phyloP scores from a whole-genome alignment of 2,797 vertebrate genomes.

The Florisuga fusca region DNA sequence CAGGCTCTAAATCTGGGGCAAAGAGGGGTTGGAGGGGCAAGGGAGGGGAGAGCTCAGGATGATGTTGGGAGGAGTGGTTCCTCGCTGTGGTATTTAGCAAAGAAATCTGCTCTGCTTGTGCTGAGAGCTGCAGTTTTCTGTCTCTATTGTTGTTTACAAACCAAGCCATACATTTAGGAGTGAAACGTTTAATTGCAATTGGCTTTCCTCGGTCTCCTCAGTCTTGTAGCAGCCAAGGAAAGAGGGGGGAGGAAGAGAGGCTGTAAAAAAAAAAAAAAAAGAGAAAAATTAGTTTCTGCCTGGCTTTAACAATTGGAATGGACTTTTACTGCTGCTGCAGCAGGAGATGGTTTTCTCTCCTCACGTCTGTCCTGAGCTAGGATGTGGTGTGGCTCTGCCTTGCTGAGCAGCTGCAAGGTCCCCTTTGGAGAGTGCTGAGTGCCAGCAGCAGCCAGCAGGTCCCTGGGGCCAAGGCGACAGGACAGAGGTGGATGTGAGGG shows the following conservation, averaged over 20 bases:
- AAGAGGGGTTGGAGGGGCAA: background rate
- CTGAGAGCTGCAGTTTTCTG: conserved; percentile 10
- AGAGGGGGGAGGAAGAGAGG: background rate
- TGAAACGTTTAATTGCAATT: conserved; percentile 8
- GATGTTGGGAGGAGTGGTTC: background rate
- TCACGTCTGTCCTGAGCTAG: background rate
- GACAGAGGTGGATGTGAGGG: background rate
- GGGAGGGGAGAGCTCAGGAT: background rate
- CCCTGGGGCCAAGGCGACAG: background rate
- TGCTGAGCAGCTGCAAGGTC: background rate
- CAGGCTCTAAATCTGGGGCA: conserved; percentile 49
- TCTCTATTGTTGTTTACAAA: background rate
- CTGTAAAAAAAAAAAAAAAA: conserved; percentile 5
- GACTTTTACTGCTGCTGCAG: background rate
- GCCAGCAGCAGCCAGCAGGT: background rate
- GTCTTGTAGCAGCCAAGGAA: background rate
- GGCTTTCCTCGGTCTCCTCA: background rate
- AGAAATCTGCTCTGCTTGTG: conserved; percentile 8
- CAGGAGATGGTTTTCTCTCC: background rate
- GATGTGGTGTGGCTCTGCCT: background rate
- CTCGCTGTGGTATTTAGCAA: background rate
- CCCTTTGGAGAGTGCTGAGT: background rate
- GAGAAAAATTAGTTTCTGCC: background rate
- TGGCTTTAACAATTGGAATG: background rate
- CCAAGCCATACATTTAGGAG: background rate